Percentiles rank a stretch among this genome's conserved stretches.
Evolutionary conservation across 2,888 invertebrate genomes (phyloP).

Genomic region (Aphidoletes aphidimyza): DNA sequence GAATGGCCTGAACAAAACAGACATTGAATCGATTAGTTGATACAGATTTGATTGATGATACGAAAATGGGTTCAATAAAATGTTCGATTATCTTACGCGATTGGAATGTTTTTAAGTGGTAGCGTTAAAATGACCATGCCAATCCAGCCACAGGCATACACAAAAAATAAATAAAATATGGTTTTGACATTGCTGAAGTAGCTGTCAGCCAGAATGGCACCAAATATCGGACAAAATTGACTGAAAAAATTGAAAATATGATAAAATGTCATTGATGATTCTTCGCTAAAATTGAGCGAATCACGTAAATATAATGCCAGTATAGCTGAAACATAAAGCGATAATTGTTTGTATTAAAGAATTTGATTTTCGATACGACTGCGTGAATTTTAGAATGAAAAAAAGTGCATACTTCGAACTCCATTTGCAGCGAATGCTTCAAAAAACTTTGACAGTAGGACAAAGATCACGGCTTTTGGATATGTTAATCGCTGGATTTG

Average conservation of each 20-base stretch:
- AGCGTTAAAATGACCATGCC: constrained; percentile 69
- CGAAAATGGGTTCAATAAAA: too few relatives aligned
- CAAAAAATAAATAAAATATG: constrained; percentile 70
- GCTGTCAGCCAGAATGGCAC: constrained; percentile 75
- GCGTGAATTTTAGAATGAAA: not conserved
- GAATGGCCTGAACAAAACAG: constrained; percentile 65
- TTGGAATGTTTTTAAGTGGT: constrained; percentile 61
- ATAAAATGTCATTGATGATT: constrained; percentile 70
- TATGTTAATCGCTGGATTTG: constrained; percentile 58
- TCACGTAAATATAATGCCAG: constrained; percentile 72
- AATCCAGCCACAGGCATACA: constrained; percentile 69
- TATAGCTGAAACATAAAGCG: too few relatives aligned
- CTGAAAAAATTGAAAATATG: constrained; percentile 73
- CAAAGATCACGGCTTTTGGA: constrained; percentile 64
- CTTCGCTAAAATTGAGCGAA: constrained; percentile 68
- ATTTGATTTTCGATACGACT: not conserved
- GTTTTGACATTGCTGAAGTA: constrained; percentile 70
- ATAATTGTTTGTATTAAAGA: too few relatives aligned
- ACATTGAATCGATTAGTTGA: too few relatives aligned
- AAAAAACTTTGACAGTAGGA: constrained; percentile 64
- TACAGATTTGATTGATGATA: too few relatives aligned
- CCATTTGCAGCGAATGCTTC: constrained; percentile 67
- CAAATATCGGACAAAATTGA: constrained; percentile 74
- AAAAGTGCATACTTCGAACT: constrained; percentile 62
- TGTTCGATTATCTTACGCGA: too few relatives aligned